phyloP scores from a whole-genome alignment of 2,113 vertebrate species.

The Pelobates fuscus region DNA sequence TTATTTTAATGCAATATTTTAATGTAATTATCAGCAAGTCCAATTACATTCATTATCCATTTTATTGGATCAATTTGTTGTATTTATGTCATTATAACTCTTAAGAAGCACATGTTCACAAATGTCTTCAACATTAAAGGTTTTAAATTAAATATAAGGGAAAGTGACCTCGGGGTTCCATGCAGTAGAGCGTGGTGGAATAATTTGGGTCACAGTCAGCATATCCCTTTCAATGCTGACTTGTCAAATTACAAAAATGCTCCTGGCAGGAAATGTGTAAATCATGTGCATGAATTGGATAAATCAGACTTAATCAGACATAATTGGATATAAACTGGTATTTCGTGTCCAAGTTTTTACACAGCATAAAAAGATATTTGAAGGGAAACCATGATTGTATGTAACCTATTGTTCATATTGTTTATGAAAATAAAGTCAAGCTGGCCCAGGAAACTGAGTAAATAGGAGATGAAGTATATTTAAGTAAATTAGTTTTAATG shows the following conservation, averaged over 20 bases:
- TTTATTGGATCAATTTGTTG: not conserved
- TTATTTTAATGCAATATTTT: too few species aligned
- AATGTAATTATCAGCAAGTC: too few species aligned
- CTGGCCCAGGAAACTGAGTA: not conserved
- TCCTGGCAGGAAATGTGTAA: not conserved
- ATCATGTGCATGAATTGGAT: constrained; percentile 7
- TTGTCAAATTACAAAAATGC: constrained; percentile 8
- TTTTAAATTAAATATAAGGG: not conserved
- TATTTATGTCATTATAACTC: not conserved
- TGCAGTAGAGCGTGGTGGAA: not conserved
- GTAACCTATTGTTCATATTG: not conserved
- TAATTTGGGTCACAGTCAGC: constrained; percentile 13
- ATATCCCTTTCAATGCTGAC: constrained; percentile 1
- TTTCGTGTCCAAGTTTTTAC: not conserved
- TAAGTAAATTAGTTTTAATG: not conserved
- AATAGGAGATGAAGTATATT: not conserved
- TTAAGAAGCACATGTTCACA: not conserved
- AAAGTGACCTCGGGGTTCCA: not conserved
- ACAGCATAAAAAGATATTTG: not conserved
- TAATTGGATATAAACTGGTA: constrained; percentile 2
- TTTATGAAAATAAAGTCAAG: constrained; percentile 10
- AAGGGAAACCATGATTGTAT: not conserved
- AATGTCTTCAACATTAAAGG: not conserved
- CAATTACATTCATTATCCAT: not conserved
- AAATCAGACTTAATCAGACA: constrained; percentile 7